phyloP scores from a whole-genome alignment of 2,888 invertebrate species.

The Notocelia uddmanniana region DNA sequence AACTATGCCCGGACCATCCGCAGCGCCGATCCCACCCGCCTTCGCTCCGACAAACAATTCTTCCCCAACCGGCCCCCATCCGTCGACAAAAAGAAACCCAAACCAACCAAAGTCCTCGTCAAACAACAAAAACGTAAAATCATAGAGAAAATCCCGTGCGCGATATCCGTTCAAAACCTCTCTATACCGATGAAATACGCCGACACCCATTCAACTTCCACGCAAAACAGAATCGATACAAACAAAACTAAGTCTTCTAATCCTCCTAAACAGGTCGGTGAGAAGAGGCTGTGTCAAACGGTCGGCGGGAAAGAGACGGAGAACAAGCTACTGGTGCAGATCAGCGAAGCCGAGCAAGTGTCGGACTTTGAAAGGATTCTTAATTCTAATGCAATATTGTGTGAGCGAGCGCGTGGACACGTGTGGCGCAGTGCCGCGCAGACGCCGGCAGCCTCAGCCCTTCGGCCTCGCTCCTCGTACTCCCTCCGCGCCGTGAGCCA shows the following conservation, averaged over 20 bases:
- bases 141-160: constrained; percentile 72
- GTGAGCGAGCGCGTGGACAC: constrained; percentile 72
- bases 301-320: constrained; percentile 77
- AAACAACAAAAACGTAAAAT: constrained; percentile 71
- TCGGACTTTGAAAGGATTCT: constrained; percentile 88
- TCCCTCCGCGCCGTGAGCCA: constrained; percentile 77
- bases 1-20: constrained; percentile 69
- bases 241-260: constrained; percentile 75
- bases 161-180: constrained; percentile 74
- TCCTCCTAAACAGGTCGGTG: constrained; percentile 79
- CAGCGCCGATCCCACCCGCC: constrained; percentile 69
- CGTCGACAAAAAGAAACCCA: constrained; percentile 54
- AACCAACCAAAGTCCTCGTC: constrained; percentile 58
- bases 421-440: constrained; percentile 74
- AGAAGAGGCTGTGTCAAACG: constrained; percentile 78
- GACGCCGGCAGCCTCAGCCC: constrained; percentile 66
- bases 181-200: constrained; percentile 80
- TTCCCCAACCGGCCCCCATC: constrained; percentile 57
- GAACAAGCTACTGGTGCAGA: constrained; percentile 83
- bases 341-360: constrained; percentile 87
- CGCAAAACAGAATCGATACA: constrained; percentile 57
- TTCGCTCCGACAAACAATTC: constrained; percentile 64
- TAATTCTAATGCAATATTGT: constrained; percentile 84
- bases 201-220: constrained; percentile 73
- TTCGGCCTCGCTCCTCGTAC: constrained; percentile 76